Evolutionary conservation across 2,888 invertebrate genomes (phyloP), one percentile per base, ranked within the genome.

Genomic region (Dynastes maya): DNA sequence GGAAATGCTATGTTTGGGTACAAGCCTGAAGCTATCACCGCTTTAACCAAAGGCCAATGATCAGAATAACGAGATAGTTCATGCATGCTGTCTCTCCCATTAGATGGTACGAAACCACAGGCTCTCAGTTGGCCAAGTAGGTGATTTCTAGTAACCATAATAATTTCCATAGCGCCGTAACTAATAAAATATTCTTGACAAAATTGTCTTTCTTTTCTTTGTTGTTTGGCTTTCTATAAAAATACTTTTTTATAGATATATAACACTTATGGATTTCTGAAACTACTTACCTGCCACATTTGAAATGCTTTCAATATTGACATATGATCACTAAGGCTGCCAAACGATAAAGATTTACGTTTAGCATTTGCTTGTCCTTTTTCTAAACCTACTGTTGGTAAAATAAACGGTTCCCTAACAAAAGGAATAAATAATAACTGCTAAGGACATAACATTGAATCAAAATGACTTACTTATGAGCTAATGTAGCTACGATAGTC

Each of bases 41-140:
- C 95, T 86, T 98, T 98, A 0, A 99, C 94, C 76, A 98, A 93
- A 11, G 96, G 94, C 97, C 97, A 97, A 86, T 95, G 94, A 84
- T 95, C 94, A 0, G 96, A 94, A 89, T 97, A 95, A 0, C 91
- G 88, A 89, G 98, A 98, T 53, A 97, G 91, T 85, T 96, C 95
- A 82, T 94, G 90, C 80, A 96, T 94, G 84, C 94, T 95, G 3
- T 91, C 91, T 0, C 91, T 89, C 1, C 92, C 92, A 72, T 91
- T 87, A 0, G 92, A 80, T 88, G 92, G 91, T 0, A 97, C 94
- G 84, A 96, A 94, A 2, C 95, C 94, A 0, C 95, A 90, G 0
- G 93, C 93, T 70, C 95, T 89, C 3, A 98, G 89, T 85, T 97
- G 95, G 0, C 95, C 95, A 45, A 97, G 89, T 40, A 98, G 89